Conservation (phyloP, 2,797 vertebrate genomes). For the Pogonophryne albipinna region DNA sequence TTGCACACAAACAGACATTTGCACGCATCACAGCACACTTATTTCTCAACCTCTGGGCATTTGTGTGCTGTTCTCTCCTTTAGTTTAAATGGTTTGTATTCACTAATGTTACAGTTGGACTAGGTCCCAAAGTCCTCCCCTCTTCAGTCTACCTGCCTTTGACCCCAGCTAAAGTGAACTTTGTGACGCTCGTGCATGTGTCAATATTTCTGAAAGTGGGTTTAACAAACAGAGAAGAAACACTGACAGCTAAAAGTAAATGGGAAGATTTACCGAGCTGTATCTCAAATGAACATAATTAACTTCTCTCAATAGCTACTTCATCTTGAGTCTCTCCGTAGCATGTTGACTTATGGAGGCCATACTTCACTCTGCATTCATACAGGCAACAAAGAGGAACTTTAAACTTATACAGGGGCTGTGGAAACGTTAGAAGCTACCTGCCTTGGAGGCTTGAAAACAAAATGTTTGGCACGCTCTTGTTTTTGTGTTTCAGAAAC, state of each 20-base stretch:
- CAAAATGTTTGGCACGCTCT: constrained; percentile 76
- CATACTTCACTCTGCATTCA: constrained; percentile 45
- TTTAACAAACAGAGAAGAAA: constrained; percentile 43
- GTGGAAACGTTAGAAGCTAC: constrained; percentile 58
- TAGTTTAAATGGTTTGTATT: constrained; percentile 61
- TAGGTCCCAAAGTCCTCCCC: constrained; percentile 57
- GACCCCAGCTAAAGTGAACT: constrained; percentile 69
- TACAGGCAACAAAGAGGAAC: constrained; percentile 56
- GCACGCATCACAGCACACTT: constrained; percentile 44
- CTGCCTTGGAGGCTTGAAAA: constrained; percentile 73
- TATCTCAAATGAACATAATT: constrained; percentile 40
- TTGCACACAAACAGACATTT: constrained; percentile 60
- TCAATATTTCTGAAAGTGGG: constrained; percentile 53
- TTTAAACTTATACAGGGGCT: constrained; percentile 56
- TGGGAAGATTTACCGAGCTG: constrained; percentile 32
- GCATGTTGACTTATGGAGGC: constrained; percentile 16
- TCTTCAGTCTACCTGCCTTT: constrained; percentile 73
- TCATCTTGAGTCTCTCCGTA: constrained; percentile 25
- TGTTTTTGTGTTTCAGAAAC: constrained; percentile 81
- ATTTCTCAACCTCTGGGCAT: constrained; percentile 57
- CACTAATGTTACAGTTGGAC: constrained; percentile 74
- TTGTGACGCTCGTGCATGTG: constrained; percentile 48
- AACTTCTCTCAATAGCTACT: constrained; percentile 22
- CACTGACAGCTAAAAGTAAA: constrained; percentile 38
- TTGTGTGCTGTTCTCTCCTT: constrained; percentile 45